Evolutionary conservation across 2,113 vertebrate species (phyloP).

Genomic region (Zapus hudsonius): DNA sequence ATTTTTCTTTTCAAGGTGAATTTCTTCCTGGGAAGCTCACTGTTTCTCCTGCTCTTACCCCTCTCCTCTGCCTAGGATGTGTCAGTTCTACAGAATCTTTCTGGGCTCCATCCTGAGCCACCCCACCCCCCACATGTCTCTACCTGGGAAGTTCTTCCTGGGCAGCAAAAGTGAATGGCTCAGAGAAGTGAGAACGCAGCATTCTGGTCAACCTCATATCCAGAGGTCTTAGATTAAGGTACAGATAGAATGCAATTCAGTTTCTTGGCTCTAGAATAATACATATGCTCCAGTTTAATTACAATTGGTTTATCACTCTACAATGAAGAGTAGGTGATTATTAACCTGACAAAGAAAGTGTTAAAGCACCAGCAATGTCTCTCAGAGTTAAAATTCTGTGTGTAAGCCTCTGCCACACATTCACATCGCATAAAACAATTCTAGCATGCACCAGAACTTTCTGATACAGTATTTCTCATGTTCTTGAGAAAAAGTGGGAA

Average conservation of each 20-base stretch:
- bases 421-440: neutral
- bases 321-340: neutral
- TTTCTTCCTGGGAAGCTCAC: neutral
- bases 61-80: neutral
- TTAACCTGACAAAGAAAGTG: neutral
- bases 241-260: neutral
- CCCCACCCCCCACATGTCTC: neutral
- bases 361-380: neutral
- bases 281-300: neutral
- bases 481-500: neutral
- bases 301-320: neutral
- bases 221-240: neutral
- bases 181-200: neutral
- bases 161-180: neutral
- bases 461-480: neutral
- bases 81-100: neutral
- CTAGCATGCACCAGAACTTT: neutral
- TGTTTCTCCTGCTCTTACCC: neutral
- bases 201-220: neutral
- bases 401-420: too few relatives aligned
- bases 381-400: neutral
- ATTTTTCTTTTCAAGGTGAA: neutral
- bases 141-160: neutral
- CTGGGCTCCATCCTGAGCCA: neutral
- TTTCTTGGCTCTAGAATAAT: neutral